Base-by-base conservation (phyloP, 2,113 vertebrate genomes). In the Chitala chitala region DNA sequence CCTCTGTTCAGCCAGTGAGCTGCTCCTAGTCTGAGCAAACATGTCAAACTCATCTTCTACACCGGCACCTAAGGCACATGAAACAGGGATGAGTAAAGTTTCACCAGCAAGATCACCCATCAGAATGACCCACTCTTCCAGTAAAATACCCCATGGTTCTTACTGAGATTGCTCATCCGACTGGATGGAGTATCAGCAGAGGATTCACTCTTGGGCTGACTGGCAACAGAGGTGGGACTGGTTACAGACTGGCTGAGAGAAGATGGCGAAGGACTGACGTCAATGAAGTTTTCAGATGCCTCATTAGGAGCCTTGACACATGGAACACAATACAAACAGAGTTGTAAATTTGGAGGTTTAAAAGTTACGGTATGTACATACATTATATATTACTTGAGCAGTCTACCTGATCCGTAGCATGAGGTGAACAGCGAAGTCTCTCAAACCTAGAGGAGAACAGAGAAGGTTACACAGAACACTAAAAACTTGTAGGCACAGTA, bases 41-140 rank as follows among this genome's bases (percentile, higher is more conserved):
- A 99, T 99, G 85, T 99, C 97, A 86, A 99, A 99, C 81, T 97
- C 96, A 33, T 96, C 93, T 61, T 95, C 96, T 12, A 82, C 89
- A 81, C 80, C 77, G 58, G 42, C 12, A 59, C 42, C 78, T 76
- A 71, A 36, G 74, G 22, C 12, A 59, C 42, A 77, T 76, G 73
- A 36, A 75, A n/a, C 51, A n/a, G 20, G 46, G 24, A 59, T 5
- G 13, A 3, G n/a, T 44, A 4, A 31, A 17, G 9, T 7, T 54
- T 5, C 48, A 53, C 2, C 2, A 55, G 65, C 26, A 20, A n/a
- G 46, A 10, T 5, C 51, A 54, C 44, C 58, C 13, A 24, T 13
- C 20, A 51, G 4, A 63, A 33, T n/a, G 59, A 31, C 8, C 13
- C 26, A 55, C 50, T 24, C n/a, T 64, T 1, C 13, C 33, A 7